Percentiles rank a stretch among this genome's conserved stretches.
Evolutionary conservation across 2,797 vertebrate species (phyloP).

Genomic region (Diplodus puntazzo): DNA sequence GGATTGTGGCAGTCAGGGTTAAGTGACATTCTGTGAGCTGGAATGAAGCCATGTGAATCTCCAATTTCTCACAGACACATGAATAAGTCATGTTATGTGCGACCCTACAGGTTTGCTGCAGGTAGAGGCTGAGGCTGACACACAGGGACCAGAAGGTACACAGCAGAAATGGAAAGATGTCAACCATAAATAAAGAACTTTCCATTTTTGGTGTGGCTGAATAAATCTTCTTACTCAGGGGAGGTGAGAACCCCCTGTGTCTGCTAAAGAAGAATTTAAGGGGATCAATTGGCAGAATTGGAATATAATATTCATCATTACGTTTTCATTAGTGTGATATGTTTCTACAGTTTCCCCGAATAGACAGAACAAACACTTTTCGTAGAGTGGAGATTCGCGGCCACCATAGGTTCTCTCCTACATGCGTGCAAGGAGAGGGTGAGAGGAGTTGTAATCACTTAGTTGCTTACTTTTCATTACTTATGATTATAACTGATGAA

Average conservation of each 20-base stretch:
- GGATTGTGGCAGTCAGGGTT: slow-evolving; percentile 12
- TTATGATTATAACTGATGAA: too few relatives aligned
- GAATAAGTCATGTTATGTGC: slow-evolving; percentile 71
- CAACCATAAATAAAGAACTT: slow-evolving; percentile 3
- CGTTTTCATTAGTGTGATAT: too few relatives aligned
- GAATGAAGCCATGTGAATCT: slow-evolving; percentile 49
- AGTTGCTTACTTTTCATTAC: too few relatives aligned
- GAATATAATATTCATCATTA: too few relatives aligned
- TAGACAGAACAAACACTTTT: too few relatives aligned
- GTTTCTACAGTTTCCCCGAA: too few relatives aligned
- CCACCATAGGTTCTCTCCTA: too few relatives aligned
- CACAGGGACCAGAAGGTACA: slow-evolving; percentile 23
- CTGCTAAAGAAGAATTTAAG: background rate
- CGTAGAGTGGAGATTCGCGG: too few relatives aligned
- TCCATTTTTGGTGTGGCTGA: background rate
- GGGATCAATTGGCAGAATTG: too few relatives aligned
- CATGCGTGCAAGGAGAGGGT: too few relatives aligned
- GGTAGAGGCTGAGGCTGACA: slow-evolving; percentile 32
- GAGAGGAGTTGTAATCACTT: too few relatives aligned
- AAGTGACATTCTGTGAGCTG: slow-evolving; percentile 48
- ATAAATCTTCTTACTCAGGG: background rate
- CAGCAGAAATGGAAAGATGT: slow-evolving; percentile 19
- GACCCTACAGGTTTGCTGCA: slow-evolving; percentile 62
- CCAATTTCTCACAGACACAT: slow-evolving; percentile 66
- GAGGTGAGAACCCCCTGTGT: slow-evolving; percentile 1